phyloP scores from a whole-genome alignment of 1,140 invertebrate species.

The Drosophila punjabiensis region DNA sequence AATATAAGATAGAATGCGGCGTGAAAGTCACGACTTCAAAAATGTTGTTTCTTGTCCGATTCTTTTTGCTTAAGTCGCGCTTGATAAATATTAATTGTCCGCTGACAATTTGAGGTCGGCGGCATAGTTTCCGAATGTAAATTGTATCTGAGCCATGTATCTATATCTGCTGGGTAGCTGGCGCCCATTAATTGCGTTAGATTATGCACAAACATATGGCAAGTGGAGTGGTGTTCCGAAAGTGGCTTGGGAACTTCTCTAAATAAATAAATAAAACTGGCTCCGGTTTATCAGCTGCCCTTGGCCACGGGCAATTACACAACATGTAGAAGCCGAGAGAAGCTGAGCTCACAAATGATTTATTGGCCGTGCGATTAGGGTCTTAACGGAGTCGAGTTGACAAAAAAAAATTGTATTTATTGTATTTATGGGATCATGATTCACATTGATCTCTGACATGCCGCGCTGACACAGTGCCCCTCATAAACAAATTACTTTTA shows the following conservation, averaged over 20 bases:
- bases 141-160: slow-evolving; percentile 32
- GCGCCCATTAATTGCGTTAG: slow-evolving; percentile 69
- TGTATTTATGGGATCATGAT: slow-evolving; percentile 65
- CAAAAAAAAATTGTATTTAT: too few species aligned
- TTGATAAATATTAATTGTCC: slow-evolving; percentile 79
- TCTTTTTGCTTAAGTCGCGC: slow-evolving; percentile 48
- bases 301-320: slow-evolving; percentile 54
- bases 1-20: slow-evolving; percentile 14
- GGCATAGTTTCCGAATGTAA: slow-evolving; percentile 44
- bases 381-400: slow-evolving; percentile 27
- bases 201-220: slow-evolving; percentile 47
- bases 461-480: slow-evolving; percentile 39
- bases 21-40: slow-evolving; percentile 52
- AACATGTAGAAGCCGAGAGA: slow-evolving; percentile 8
- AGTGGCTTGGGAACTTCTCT: slow-evolving; percentile 32
- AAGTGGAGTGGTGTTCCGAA: slow-evolving; percentile 19
- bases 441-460: slow-evolving; percentile 61
- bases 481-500: slow-evolving; percentile 39
- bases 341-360: slow-evolving; percentile 61
- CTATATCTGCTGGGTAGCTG: slow-evolving; percentile 27
- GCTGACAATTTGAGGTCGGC: slow-evolving; percentile 73
- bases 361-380: slow-evolving; percentile 40
- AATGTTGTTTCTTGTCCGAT: slow-evolving; percentile 32
- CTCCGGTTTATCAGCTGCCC: slow-evolving; percentile 58
- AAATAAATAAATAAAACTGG: background rate